A percentile compares a stretch with the other conserved stretches of the same genome.
Evolutionary conservation across 2,113 vertebrate species (phyloP).

Genomic region (Pygoscelis antarcticus): DNA sequence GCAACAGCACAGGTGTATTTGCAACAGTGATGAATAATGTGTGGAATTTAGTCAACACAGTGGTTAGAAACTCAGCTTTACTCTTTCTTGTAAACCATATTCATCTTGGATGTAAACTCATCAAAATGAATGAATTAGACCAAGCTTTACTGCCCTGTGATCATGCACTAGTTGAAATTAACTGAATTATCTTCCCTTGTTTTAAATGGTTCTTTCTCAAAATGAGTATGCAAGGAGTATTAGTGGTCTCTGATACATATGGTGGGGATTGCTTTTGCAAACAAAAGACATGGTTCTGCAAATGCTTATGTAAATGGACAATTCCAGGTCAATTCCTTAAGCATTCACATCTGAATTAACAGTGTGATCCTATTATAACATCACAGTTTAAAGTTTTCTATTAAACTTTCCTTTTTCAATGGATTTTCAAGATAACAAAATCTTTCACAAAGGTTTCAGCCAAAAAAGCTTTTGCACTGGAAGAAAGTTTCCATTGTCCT

Average conservation of each 20-base stretch:
- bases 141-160: not conserved
- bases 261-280: not conserved
- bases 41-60: not conserved
- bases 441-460: not conserved
- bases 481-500: constrained; percentile 13
- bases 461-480: not conserved
- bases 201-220: not conserved
- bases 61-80: not conserved
- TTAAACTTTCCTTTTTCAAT: not conserved
- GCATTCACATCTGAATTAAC: not conserved
- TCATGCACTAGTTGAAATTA: not conserved
- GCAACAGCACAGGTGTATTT: not conserved
- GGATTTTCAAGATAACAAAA: not conserved
- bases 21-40: not conserved
- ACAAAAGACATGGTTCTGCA: not conserved
- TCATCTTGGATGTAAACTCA: not conserved
- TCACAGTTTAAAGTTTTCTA: not conserved
- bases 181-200: not conserved
- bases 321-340: not conserved
- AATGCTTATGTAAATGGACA: not conserved
- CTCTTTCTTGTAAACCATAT: not conserved
- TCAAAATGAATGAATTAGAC: not conserved
- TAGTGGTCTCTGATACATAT: not conserved
- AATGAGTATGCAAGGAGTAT: not conserved
- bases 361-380: not conserved